These are phyloP conservation scores for Cheilosia variabilis DNA, from an alignment of 2,888 invertebrate genomes.

Conservation along the genomic window DNA sequence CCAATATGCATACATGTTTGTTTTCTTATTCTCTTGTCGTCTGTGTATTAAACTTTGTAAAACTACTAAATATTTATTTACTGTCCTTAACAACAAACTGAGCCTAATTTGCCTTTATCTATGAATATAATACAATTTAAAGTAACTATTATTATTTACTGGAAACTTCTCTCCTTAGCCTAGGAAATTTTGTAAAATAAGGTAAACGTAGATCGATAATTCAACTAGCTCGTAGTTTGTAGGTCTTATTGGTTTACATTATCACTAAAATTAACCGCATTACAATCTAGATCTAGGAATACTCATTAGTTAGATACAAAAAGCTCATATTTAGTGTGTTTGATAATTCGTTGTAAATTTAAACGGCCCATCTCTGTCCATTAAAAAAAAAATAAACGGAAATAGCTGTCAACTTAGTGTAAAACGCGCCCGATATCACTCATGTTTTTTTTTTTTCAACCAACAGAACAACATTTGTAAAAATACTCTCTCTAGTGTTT, in stretches of 20 bases:
- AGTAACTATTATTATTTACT: slow-evolving; percentile 15
- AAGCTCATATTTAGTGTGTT: slow-evolving; percentile 74
- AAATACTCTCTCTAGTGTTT: slow-evolving; percentile 31
- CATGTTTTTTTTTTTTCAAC: slow-evolving; percentile 10
- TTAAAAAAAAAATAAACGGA: slow-evolving; percentile 12
- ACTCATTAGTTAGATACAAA: slow-evolving; percentile 33
- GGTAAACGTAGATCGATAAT: slow-evolving; percentile 42
- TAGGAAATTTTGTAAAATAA: slow-evolving; percentile 34
- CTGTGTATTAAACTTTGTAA: slow-evolving; percentile 56
- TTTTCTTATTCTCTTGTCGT: slow-evolving; percentile 37
- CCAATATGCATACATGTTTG: slow-evolving; percentile 29
- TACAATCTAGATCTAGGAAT: slow-evolving; percentile 38
- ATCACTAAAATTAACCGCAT: background rate
- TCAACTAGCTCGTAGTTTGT: slow-evolving; percentile 29
- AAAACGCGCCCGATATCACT: slow-evolving; percentile 19
- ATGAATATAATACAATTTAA: slow-evolving; percentile 1
- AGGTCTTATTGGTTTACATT: slow-evolving; percentile 8
- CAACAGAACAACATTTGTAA: slow-evolving; percentile 50
- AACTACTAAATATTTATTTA: slow-evolving; percentile 41
- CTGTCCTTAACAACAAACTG: slow-evolving; percentile 33
- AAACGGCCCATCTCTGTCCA: slow-evolving; percentile 40
- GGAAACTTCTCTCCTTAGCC: slow-evolving; percentile 10
- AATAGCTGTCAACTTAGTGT: slow-evolving; percentile 44
- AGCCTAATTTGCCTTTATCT: slow-evolving; percentile 44
- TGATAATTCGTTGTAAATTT: slow-evolving; percentile 34